Conservation (phyloP, 2,113 vertebrate genomes). For the Odontesthes bonariensis region DNA sequence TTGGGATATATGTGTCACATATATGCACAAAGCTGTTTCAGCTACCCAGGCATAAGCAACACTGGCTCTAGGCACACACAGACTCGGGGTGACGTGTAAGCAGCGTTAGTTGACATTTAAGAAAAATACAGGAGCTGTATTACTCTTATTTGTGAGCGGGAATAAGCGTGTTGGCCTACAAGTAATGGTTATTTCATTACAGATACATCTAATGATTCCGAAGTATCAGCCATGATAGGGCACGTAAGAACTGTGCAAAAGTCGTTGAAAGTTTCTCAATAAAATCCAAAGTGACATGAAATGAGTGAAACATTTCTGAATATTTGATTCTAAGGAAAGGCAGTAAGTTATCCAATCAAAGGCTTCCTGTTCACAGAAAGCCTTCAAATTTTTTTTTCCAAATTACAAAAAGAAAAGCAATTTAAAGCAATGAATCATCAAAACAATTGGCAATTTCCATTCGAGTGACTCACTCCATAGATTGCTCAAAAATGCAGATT, state of each 20-base stretch:
- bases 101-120: constrained; percentile 54
- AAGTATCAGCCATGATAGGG: no score
- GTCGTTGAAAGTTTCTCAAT: neutral
- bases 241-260: neutral
- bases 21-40: constrained; percentile 54
- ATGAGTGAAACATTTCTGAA: neutral
- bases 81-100: constrained; percentile 26
- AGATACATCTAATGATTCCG: neutral
- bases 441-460: neutral
- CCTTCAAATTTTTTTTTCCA: neutral
- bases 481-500: constrained; percentile 12
- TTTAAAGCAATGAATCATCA: constrained; percentile 10
- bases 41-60: constrained; percentile 63
- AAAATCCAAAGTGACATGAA: neutral
- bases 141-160: constrained; percentile 30
- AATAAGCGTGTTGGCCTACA: constrained; percentile 11
- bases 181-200: neutral
- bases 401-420: neutral
- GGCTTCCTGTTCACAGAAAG: neutral
- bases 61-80: constrained; percentile 50
- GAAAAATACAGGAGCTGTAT: constrained; percentile 16
- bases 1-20: no score
- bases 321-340: neutral
- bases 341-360: neutral
- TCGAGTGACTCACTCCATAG: neutral